Base-by-base conservation (phyloP, 2,888 invertebrate species). In the Chrysotoxum bicinctum region DNA sequence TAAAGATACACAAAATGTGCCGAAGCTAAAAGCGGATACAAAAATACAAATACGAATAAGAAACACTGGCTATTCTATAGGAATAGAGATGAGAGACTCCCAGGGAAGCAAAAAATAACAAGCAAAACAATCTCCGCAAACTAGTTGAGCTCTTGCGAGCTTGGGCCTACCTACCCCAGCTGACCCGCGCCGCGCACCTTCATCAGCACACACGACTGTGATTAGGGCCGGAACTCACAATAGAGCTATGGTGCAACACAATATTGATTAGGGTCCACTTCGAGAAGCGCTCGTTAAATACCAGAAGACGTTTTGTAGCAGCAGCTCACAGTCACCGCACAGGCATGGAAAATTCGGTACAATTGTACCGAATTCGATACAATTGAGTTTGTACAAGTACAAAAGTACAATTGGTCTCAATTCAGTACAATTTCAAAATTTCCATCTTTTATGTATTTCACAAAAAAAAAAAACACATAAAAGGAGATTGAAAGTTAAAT, bases 181-280 rank as follows among this genome's bases (percentile, higher is more conserved):
- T 45, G 32, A 64, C 32, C 48, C 19, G 9, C 16, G n/a, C 52
- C 30, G 8, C 19, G n/a, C 43, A 66, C 48, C 66, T 50, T 21
- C 43, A 23, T 23, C 50, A 48, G 32, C 40, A 64, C 10, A 30
- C 43, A 32, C 64, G 35, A 30, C 40, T 26, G 43, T 66, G 54
- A 69, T 64, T 52, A 77, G 81, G 77, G 76, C 76, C 76, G 81
- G 85, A 77, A 81, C 85, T 81, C 56, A 69, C 76, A n/a, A n/a
- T n/a, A 35, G 58, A 72, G 54, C 58, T 70, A 50, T 75, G 81
- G 73, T 73, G 81, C 85, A 85, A 81, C 80, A 81, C 69, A 81
- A 81, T 77, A 85, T 81, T 81, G 85, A 85, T 85, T 81, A 77
- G 85, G 81, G 80, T 72, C 62, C 48, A 56, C 69, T 64, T 30